phyloP scores from a whole-genome alignment of 1,140 invertebrate genomes.

The Ips nitidus region DNA sequence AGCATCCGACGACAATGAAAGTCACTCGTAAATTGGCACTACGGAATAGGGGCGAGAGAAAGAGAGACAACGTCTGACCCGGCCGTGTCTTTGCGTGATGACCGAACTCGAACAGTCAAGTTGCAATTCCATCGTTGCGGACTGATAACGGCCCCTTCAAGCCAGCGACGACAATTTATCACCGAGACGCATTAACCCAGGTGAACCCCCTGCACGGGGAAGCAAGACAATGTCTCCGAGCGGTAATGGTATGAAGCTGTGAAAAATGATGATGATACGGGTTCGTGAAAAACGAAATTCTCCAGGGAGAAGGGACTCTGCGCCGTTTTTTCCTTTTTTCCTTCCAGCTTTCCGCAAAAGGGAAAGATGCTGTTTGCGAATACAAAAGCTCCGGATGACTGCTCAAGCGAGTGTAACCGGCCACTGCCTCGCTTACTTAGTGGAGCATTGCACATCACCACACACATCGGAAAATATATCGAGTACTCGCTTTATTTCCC shows the following conservation, averaged over 20 bases:
- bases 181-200: slow-evolving; percentile 52
- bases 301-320: slow-evolving; percentile 37
- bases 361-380: slow-evolving; percentile 30
- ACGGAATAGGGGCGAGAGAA: slow-evolving; percentile 24
- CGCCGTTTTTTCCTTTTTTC: slow-evolving; percentile 19
- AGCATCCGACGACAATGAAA: slow-evolving; percentile 52
- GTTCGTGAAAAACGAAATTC: slow-evolving; percentile 48
- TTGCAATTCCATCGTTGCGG: slow-evolving; percentile 42
- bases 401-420: slow-evolving; percentile 40
- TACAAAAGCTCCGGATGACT: slow-evolving; percentile 31
- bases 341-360: slow-evolving; percentile 12
- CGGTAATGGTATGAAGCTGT: slow-evolving; percentile 50
- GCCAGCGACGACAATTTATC: slow-evolving; percentile 51
- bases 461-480: not conserved
- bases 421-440: not conserved
- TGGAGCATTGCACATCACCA: not conserved
- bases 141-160: slow-evolving; percentile 38
- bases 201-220: slow-evolving; percentile 47
- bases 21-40: slow-evolving; percentile 50
- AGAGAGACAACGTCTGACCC: slow-evolving; percentile 26
- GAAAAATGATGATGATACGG: slow-evolving; percentile 53
- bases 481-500: not conserved
- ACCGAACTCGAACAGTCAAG: slow-evolving; percentile 33
- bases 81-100: slow-evolving; percentile 36
- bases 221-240: slow-evolving; percentile 50